These are phyloP conservation scores for Lymantria dispar DNA, from an alignment of 2,888 invertebrate genomes.

Conservation along the genomic window DNA sequence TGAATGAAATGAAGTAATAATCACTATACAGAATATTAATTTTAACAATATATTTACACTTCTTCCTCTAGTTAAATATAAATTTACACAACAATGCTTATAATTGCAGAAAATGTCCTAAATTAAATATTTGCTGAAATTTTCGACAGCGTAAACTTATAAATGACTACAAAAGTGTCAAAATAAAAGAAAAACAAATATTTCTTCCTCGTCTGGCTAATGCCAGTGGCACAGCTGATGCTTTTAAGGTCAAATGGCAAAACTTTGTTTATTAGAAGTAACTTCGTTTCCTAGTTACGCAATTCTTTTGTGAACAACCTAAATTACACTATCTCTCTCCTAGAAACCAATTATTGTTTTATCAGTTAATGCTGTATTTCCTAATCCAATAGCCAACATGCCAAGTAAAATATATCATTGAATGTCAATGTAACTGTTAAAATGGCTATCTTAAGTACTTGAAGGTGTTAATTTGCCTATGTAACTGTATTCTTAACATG, in stretches of 20 bases:
- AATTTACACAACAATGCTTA: no score
- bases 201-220: neutral
- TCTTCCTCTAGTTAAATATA: no score
- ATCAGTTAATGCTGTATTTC: neutral
- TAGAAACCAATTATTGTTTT: neutral
- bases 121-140: no score
- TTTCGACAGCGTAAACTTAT: neutral
- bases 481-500: no score
- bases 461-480: no score
- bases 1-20: no score
- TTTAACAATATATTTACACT: no score
- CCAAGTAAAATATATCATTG: neutral
- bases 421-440: neutral
- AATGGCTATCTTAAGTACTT: neutral
- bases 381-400: neutral
- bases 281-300: neutral
- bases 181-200: neutral
- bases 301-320: neutral
- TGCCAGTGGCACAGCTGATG: constrained; percentile 2
- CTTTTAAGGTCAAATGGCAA: constrained; percentile 1
- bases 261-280: constrained; percentile 5
- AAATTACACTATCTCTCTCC: neutral
- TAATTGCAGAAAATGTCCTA: no score
- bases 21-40: no score
- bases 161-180: neutral